A percentile compares a stretch with the other conserved stretches of the same genome.
Evolutionary conservation across 92 coral and sea anemone genomes (phyloP).

Genomic region (Porites divaricata): DNA sequence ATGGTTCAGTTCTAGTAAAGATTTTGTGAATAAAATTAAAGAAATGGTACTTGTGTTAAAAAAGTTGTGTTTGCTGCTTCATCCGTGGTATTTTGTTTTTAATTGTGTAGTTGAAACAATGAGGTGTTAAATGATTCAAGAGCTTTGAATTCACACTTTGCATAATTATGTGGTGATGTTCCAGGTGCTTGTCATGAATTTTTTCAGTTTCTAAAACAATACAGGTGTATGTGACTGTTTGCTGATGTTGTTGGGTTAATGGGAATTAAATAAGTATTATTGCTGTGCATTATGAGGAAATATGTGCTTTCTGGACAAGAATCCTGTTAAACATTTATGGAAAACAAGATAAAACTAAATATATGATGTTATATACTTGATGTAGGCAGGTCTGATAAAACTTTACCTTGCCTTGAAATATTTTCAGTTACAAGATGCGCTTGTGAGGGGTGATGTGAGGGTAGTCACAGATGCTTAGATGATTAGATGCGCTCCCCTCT

Average conservation of each 20-base stretch:
- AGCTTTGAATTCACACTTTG: too few species aligned
- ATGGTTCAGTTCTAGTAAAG: too few species aligned
- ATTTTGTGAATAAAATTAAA: too few species aligned
- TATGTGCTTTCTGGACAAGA: not conserved
- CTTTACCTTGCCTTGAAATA: constrained; percentile 64
- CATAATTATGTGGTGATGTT: too few species aligned
- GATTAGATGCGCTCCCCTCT: constrained; percentile 52
- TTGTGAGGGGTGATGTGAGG: constrained; percentile 62
- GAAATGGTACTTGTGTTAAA: too few species aligned
- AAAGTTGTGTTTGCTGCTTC: too few species aligned
- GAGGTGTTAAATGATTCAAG: too few species aligned
- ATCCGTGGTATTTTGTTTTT: too few species aligned
- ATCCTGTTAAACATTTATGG: not conserved
- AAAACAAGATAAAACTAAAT: not conserved
- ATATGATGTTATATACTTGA: not conserved
- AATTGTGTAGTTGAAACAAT: too few species aligned
- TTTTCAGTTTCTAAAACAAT: not conserved
- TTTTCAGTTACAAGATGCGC: constrained; percentile 58
- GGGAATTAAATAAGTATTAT: not conserved
- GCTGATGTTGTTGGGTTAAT: not conserved
- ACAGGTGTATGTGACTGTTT: not conserved
- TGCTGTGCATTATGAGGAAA: not conserved
- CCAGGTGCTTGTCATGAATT: too few species aligned
- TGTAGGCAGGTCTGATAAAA: constrained; percentile 1
- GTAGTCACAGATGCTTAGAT: constrained; percentile 68